Evolutionary conservation across 2,797 vertebrate species (phyloP).

Genomic region (Tragelaphus eurycerus): DNA sequence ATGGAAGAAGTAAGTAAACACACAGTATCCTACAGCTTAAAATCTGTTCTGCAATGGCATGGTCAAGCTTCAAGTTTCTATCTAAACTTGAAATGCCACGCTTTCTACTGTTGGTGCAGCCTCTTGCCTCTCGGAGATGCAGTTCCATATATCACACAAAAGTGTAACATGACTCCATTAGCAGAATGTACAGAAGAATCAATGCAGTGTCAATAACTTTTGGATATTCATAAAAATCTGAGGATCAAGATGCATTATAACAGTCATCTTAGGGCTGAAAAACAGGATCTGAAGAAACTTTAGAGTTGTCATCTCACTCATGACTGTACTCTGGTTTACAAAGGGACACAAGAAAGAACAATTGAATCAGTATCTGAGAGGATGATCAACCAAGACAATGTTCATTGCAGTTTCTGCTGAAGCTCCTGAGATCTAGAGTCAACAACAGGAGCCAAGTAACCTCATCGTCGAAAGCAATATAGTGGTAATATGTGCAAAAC

Average conservation of each 20-base stretch:
- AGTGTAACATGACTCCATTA: background rate
- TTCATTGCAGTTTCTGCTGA: background rate
- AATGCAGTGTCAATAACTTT: background rate
- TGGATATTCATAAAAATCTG: background rate
- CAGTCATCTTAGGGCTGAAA: background rate
- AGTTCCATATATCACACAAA: background rate
- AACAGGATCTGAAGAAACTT: background rate
- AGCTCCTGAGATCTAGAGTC: background rate
- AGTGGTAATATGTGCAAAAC: background rate
- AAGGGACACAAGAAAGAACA: background rate
- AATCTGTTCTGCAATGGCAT: background rate
- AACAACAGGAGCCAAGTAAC: background rate
- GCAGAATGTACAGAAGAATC: background rate
- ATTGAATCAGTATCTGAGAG: background rate
- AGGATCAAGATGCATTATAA: background rate
- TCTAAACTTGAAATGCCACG: conserved; percentile 1
- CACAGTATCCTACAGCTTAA: background rate
- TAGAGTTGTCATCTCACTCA: background rate
- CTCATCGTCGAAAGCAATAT: background rate
- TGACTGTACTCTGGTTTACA: background rate
- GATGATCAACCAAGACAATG: background rate
- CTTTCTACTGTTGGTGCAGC: background rate
- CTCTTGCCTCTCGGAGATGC: background rate
- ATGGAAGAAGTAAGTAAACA: conserved; percentile 31
- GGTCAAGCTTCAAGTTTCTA: background rate